Base-by-base conservation (phyloP, 1,140 invertebrate species). In the Camponotus floridanus region DNA sequence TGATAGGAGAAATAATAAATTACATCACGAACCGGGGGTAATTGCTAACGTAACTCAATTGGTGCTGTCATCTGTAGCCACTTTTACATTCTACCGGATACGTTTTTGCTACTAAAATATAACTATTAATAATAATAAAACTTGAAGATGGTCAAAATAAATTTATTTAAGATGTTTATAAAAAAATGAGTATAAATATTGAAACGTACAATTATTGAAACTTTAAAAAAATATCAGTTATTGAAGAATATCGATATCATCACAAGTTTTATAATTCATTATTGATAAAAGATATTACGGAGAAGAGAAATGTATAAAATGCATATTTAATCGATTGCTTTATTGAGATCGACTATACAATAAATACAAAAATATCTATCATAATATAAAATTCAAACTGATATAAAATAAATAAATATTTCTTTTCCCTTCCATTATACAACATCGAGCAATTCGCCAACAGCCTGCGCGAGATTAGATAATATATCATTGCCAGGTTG, bases 11-110 rank as follows among this genome's bases (percentile, higher is more conserved):
- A 62, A 83, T 48, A 48, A 74, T 83, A 74, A 74, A 83, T 74
- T 74, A 74, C 39, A 31, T 76, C 64, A 45, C 8, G 36, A 51
- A 42, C 33, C 15, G 39, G 18, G 15, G 3, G 26, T 76, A 61
- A 83, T 83, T 83, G n/a, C 26, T 73, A 81, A 21, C 36, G 39
- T 74, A 45, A 31, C 45, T 70, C 57, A 48, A 74, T 74, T 62
- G 55, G 57, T 74, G 57, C 39, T 45, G 55, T 62, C 18, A 45
- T 39, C 13, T 55, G 31, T 39, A 31, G 18, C 5, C 39, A n/a
- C 6, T 61, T 45, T 4, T 71, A 39, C 26, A 26, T 26, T 26
- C 21, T 71, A 26, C 39, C 21, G 76, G 39, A 51, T 64, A 78
- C 65, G 21, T 36, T 74, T 11, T 78, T 64, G 0, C 0, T 42